Evolutionary conservation across 2,797 vertebrate genomes (phyloP).

Genomic region (Tokudaia tokunoshimensis): DNA sequence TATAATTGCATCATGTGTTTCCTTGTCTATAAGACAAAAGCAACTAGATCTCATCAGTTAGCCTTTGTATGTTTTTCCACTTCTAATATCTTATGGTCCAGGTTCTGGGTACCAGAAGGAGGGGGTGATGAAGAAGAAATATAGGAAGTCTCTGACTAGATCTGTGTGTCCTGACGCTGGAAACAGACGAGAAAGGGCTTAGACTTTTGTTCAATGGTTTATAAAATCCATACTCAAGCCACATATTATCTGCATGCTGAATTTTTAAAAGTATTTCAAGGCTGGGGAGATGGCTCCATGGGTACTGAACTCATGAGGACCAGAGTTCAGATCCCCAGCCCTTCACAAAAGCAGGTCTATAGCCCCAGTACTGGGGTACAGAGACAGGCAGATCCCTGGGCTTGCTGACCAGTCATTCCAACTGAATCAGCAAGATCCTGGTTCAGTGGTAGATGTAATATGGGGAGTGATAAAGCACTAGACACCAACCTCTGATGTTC

Average conservation of each 20-base stretch:
- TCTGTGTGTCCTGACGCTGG: not conserved
- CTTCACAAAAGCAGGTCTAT: not conserved
- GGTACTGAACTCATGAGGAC: not conserved
- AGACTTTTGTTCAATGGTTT: constrained; percentile 14
- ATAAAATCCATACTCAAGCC: not conserved
- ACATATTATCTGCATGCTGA: not conserved
- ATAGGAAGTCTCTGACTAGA: not conserved
- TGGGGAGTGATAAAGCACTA: not conserved
- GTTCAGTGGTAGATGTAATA: not conserved
- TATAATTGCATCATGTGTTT: not conserved
- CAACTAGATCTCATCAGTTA: not conserved
- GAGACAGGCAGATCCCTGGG: not conserved
- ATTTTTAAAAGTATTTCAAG: not conserved
- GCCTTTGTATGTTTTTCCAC: not conserved
- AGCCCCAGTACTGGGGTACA: not conserved
- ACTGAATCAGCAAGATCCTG: not conserved
- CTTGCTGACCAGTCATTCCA: not conserved
- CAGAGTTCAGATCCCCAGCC: not conserved
- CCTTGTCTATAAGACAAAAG: constrained; percentile 6
- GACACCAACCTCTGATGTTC: not conserved
- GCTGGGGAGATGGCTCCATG: not conserved
- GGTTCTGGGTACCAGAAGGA: not conserved
- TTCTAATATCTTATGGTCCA: not conserved
- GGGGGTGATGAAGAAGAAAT: not conserved
- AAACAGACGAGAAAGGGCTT: not conserved